Percentiles rank a stretch among this genome's conserved stretches.
phyloP scores from a whole-genome alignment of 2,888 invertebrate species.

The Idaea biselata region DNA sequence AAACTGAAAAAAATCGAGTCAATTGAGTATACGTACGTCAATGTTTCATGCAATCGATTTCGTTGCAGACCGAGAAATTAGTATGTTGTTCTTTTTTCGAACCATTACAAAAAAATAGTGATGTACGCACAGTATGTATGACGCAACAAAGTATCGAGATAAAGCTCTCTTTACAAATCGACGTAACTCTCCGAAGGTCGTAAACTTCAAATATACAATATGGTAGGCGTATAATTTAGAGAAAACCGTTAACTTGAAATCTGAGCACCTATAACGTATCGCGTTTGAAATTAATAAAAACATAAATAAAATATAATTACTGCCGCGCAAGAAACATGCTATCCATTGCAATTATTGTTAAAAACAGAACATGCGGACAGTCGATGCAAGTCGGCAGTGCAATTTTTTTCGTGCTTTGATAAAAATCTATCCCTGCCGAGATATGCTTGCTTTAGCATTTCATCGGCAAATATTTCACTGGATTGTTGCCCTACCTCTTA shows the following conservation, averaged over 20 bases:
- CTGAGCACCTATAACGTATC: slow-evolving; percentile 21
- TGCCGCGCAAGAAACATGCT: background rate
- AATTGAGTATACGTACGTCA: slow-evolving; percentile 48
- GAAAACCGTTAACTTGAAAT: slow-evolving; percentile 1
- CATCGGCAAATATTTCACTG: slow-evolving; percentile 71
- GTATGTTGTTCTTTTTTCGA: slow-evolving; percentile 18
- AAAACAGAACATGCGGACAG: slow-evolving; percentile 15
- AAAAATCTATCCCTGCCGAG: slow-evolving; percentile 48
- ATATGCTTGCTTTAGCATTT: slow-evolving; percentile 54
- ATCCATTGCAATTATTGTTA: background rate
- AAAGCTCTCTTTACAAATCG: background rate
- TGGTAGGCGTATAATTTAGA: background rate
- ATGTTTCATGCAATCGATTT: slow-evolving; percentile 63
- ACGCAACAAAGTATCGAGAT: background rate
- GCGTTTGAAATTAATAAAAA: slow-evolving; percentile 32
- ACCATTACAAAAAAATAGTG: slow-evolving; percentile 22
- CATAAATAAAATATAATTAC: slow-evolving; percentile 1
- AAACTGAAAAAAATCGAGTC: slow-evolving; percentile 34
- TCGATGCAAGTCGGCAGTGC: slow-evolving; percentile 33
- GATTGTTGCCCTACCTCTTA: slow-evolving; percentile 65
- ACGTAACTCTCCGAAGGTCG: background rate
- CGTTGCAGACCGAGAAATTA: slow-evolving; percentile 54
- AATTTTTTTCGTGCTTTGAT: slow-evolving; percentile 35
- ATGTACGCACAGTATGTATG: slow-evolving; percentile 11
- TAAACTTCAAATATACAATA: background rate